A percentile compares a stretch with the other conserved stretches of the same genome.
Conservation (phyloP, 2,113 vertebrate species). For the Gadus chalcogrammus region DNA sequence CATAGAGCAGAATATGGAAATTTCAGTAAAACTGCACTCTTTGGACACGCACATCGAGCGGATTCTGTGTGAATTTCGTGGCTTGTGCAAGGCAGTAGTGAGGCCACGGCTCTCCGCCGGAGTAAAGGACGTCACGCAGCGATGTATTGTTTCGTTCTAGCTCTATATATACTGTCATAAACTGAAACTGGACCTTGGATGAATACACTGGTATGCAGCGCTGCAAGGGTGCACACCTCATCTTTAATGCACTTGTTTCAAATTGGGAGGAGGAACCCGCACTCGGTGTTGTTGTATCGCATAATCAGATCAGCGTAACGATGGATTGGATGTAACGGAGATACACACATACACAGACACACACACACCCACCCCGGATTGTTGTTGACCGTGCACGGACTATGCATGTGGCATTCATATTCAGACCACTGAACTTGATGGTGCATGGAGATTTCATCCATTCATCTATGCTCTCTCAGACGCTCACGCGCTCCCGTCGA, state of each 20-base stretch:
- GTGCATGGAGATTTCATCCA: background rate
- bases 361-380: constrained; percentile 6
- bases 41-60: constrained; percentile 11
- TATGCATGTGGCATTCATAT: constrained; percentile 44
- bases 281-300: background rate
- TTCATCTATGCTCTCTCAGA: constrained; percentile 49
- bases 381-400: constrained; percentile 9
- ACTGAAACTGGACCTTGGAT: constrained; percentile 23
- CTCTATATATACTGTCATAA: constrained; percentile 27
- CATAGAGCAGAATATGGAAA: constrained; percentile 31
- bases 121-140: constrained; percentile 31
- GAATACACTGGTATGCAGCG: constrained; percentile 16
- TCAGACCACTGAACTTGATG: constrained; percentile 9
- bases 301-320: constrained; percentile 39
- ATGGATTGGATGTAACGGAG: constrained; percentile 56
- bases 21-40: constrained; percentile 16
- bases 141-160: constrained; percentile 41
- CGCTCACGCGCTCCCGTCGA: constrained; percentile 43
- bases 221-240: background rate
- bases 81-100: constrained; percentile 23
- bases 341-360: background rate
- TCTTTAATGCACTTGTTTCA: constrained; percentile 5
- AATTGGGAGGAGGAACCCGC: constrained; percentile 8
- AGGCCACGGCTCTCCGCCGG: constrained; percentile 14
- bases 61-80: constrained; percentile 35